Evolutionary conservation across 2,888 invertebrate genomes (phyloP), one percentile per base, ranked within the genome.

Genomic region (Sarcophaga caerulescens): DNA sequence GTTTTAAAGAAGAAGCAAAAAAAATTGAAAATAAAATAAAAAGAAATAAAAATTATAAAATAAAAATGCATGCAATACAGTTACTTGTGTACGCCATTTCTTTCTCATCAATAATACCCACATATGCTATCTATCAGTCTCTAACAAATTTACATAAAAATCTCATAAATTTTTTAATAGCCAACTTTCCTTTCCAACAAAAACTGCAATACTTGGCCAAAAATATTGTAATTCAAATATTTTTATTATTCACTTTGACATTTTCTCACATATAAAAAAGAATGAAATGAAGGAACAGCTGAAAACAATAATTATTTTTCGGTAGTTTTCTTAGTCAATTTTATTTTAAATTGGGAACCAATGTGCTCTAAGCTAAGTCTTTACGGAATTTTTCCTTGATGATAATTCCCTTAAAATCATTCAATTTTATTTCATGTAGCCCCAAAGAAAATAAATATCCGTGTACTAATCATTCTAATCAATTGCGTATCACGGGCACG

Each of bases 91-190:
- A n/a, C 25, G 25, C 35, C 71, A 76, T 23, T 68, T 35, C 63
- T 44, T 3, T 4, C 62, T 70, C 59, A 71, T 84, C 65, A 71
- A 23, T 65, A 59, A 65, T 70, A 35, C 23, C 10, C 77, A 19
- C 77, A 57, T 52, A 66, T 66, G 23, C 17, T 11, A 3, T 25
- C 45, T 69, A 59, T 78, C 63, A 78, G 74, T 81, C 78, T 60
- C 21, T 81, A 68, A 63, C 12, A 77, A 68, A 76, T 74, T 57
- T 74, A 57, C 63, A 85, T 81, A 85, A 75, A 81, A 85, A 66
- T 63, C n/a, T 45, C 17, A 75, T 82, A 76, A 82, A 85, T 82
- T 66, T 82, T 85, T 82, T 52, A 71, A 52, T 57, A 70, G 78
- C 21, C 45, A 35, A 35, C 10, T 35, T 35, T 8, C 35, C 8